Percentiles rank a stretch among this genome's conserved stretches.
These are phyloP conservation scores for Phania funesta DNA, from an alignment of 2,888 invertebrate species.

Conservation along the genomic window DNA sequence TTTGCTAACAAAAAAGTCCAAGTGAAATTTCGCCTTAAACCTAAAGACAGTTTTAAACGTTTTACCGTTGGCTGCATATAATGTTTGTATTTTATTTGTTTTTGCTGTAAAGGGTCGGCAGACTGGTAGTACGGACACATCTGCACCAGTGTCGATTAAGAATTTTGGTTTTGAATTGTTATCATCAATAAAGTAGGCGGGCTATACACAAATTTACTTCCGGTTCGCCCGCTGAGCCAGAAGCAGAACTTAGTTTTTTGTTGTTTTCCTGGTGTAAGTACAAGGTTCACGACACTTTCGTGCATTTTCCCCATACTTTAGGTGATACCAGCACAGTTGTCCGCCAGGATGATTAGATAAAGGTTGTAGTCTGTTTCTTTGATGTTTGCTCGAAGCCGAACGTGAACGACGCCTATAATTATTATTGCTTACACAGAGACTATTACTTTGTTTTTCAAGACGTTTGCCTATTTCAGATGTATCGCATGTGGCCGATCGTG, in stretches of 20 bases:
- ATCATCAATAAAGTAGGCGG: not conserved
- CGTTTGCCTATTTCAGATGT: too few relatives aligned
- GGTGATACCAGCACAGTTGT: too few relatives aligned
- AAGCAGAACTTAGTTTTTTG: not conserved
- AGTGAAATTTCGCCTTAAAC: conserved; percentile 6
- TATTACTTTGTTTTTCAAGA: too few relatives aligned
- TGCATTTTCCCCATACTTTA: too few relatives aligned
- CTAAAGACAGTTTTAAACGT: conserved; percentile 8
- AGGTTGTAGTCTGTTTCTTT: not conserved
- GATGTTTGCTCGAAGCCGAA: not conserved
- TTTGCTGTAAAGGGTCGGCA: not conserved
- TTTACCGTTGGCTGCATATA: conserved; percentile 4
- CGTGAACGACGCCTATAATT: too few relatives aligned
- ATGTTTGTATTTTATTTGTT: not conserved
- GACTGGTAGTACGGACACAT: not conserved
- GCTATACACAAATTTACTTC: not conserved
- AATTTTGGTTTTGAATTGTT: not conserved
- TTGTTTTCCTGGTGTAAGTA: not conserved
- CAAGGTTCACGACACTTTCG: not conserved
- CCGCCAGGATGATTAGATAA: too few relatives aligned
- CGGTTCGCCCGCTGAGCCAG: not conserved
- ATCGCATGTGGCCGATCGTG: too few relatives aligned
- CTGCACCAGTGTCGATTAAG: not conserved
- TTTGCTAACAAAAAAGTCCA: conserved; percentile 52
- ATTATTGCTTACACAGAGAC: too few relatives aligned